Percentiles rank a stretch among this genome's conserved stretches.
phyloP scores from a whole-genome alignment of 2,888 invertebrate species.

The Nebria salina region DNA sequence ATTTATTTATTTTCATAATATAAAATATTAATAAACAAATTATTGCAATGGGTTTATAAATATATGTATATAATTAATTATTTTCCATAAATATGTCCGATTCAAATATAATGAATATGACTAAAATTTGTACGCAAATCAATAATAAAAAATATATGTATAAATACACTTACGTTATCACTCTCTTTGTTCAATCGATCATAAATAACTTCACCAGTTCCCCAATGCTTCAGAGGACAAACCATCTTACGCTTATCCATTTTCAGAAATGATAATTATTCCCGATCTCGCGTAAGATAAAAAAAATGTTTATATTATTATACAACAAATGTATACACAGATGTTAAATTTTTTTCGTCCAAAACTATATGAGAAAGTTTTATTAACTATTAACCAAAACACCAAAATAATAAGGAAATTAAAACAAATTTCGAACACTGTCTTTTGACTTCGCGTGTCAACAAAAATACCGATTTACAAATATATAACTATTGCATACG shows the following conservation, averaged over 20 bases:
- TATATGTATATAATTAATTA: too few relatives aligned
- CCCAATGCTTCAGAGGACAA: slow-evolving; percentile 32
- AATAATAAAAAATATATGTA: background rate
- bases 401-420: slow-evolving; percentile 12
- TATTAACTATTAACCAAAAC: slow-evolving; percentile 20
- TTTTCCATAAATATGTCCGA: background rate
- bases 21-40: too few relatives aligned
- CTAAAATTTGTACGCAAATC: background rate
- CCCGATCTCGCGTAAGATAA: slow-evolving; percentile 2
- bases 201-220: slow-evolving; percentile 11
- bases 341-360: slow-evolving; percentile 15
- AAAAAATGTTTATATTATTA: slow-evolving; percentile 23
- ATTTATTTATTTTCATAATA: too few relatives aligned
- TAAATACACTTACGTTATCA: slow-evolving; percentile 21
- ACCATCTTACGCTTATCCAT: slow-evolving; percentile 21
- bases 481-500: background rate
- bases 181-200: slow-evolving; percentile 12
- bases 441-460: too few relatives aligned
- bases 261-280: background rate
- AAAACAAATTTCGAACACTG: too few relatives aligned
- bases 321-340: slow-evolving; percentile 31
- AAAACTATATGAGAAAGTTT: slow-evolving; percentile 32
- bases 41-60: too few relatives aligned
- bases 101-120: slow-evolving; percentile 4
- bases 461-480: too few relatives aligned